Evolutionary conservation across 2,888 invertebrate species (phyloP).

Genomic region (Invenusta paracnida): DNA sequence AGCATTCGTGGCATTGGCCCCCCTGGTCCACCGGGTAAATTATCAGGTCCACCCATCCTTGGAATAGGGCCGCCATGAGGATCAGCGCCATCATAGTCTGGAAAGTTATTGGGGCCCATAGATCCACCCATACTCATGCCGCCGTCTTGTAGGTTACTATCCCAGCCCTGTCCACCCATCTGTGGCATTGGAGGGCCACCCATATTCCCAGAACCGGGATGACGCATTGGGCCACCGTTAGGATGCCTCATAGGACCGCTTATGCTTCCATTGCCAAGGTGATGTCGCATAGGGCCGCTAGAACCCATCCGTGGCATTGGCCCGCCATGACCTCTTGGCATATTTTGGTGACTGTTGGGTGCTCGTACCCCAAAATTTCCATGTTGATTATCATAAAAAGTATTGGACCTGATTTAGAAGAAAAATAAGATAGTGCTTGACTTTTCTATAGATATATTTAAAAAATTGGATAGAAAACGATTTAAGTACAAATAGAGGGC

Average conservation of each 20-base stretch:
- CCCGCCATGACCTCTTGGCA: background rate
- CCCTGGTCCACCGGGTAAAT: background rate
- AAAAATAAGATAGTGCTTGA: too few relatives aligned
- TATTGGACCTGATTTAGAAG: background rate
- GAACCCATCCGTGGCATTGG: background rate
- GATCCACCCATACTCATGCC: background rate
- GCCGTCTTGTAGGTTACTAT: background rate
- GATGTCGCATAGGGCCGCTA: background rate
- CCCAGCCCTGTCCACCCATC: background rate
- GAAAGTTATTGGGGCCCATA: background rate
- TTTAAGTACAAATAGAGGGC: too few relatives aligned
- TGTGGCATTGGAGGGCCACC: too few relatives aligned
- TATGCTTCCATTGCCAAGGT: background rate
- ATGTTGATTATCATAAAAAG: background rate
- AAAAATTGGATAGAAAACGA: too few relatives aligned
- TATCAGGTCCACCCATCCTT: background rate
- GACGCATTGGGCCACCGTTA: background rate
- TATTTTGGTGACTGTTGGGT: background rate
- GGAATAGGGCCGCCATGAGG: background rate
- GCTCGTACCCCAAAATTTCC: background rate
- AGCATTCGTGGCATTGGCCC: background rate
- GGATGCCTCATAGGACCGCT: constrained; percentile 2
- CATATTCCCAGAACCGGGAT: background rate
- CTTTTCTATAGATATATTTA: too few relatives aligned
- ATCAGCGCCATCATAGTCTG: background rate